A percentile compares a stretch with the other conserved stretches of the same genome.
These are phyloP conservation scores for Neodontobutis hainanensis DNA, from an alignment of 2,113 vertebrate species.

Conservation along the genomic window DNA sequence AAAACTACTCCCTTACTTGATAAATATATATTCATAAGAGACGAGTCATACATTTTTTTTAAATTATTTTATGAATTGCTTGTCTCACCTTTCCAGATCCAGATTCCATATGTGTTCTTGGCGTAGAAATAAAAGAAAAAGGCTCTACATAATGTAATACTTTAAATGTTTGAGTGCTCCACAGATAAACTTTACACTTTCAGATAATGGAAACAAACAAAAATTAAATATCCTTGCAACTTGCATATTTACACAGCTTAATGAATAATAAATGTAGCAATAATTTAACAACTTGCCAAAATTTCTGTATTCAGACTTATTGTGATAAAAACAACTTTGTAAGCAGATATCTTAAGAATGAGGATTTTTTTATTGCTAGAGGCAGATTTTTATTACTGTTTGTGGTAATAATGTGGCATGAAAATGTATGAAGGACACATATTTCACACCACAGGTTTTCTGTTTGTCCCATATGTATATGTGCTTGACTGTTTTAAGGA, in stretches of 20 bases:
- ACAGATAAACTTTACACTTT: no score
- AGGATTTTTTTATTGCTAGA: constrained; percentile 9
- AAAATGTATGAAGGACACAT: constrained; percentile 10
- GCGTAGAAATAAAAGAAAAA: no score
- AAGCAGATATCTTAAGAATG: constrained; percentile 13
- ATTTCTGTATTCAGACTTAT: neutral
- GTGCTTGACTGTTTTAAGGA: constrained; percentile 19
- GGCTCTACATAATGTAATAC: no score
- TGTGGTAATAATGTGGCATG: constrained; percentile 28
- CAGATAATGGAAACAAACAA: no score
- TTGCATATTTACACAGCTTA: neutral
- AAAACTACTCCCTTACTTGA: constrained; percentile 10
- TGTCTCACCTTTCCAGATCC: neutral
- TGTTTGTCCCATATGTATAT: neutral
- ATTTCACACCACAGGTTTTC: neutral
- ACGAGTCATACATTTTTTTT: no score
- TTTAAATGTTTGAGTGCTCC: no score
- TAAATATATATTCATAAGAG: neutral
- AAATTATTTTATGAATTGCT: neutral
- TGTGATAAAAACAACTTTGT: constrained; percentile 1
- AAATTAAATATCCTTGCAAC: no score
- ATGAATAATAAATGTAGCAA: neutral
- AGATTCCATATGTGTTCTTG: neutral
- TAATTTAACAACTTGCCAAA: constrained; percentile 1
- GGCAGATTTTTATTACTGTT: constrained; percentile 33